A percentile compares a stretch with the other conserved stretches of the same genome.
Conservation (phyloP, 2,797 vertebrate species). For the Coranthus polyacanthus region DNA sequence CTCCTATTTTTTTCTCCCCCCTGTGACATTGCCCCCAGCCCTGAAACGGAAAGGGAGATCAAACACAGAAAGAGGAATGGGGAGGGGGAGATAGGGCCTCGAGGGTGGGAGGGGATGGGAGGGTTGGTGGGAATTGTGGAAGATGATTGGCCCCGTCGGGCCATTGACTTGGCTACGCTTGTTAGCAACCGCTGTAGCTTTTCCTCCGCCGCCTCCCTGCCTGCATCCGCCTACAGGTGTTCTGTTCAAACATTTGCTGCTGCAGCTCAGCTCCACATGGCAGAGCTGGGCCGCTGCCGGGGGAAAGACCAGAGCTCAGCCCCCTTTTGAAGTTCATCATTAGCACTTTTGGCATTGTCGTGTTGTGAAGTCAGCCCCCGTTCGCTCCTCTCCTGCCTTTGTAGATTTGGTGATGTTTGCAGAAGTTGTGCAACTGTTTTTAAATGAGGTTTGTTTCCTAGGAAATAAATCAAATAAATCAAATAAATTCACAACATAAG, state of each 20-base stretch:
- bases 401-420: slow-evolving; percentile 46
- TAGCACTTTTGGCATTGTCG: slow-evolving; percentile 57
- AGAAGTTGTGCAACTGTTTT: slow-evolving; percentile 32
- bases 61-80: slow-evolving; percentile 46
- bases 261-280: slow-evolving; percentile 54
- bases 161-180: slow-evolving; percentile 62
- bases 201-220: slow-evolving; percentile 5
- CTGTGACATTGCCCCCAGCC: slow-evolving; percentile 50
- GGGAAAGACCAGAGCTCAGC: slow-evolving; percentile 47
- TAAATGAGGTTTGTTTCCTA: slow-evolving; percentile 27
- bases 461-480: slow-evolving; percentile 21
- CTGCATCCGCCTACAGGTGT: slow-evolving; percentile 73
- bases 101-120: slow-evolving; percentile 35
- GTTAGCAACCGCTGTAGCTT: slow-evolving; percentile 56
- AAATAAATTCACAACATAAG: slow-evolving; percentile 29
- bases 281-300: slow-evolving; percentile 44
- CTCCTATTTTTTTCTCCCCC: slow-evolving; percentile 22
- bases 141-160: slow-evolving; percentile 74
- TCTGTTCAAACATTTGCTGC: slow-evolving; percentile 69
- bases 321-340: slow-evolving; percentile 75
- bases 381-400: slow-evolving; percentile 32
- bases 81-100: slow-evolving; percentile 23
- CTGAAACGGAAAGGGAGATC: slow-evolving; percentile 66
- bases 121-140: slow-evolving; percentile 44
- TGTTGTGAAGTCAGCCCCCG: slow-evolving; percentile 35